Conservation (phyloP, 2,888 invertebrate genomes). For the Spicauda simplicius region DNA sequence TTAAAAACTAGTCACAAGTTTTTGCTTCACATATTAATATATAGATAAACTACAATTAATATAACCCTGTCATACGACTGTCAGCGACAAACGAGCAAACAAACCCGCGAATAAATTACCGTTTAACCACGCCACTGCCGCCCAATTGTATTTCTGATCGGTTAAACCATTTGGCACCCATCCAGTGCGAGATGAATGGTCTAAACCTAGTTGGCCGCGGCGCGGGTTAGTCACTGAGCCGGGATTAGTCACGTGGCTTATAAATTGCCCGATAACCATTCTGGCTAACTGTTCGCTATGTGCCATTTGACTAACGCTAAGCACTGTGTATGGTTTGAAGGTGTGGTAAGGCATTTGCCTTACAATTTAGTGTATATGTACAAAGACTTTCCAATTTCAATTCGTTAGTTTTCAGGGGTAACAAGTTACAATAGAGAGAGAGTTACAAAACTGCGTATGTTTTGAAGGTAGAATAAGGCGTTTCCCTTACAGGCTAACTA, state of each 20-base stretch:
- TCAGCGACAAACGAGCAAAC: constrained; percentile 17
- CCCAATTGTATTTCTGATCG: constrained; percentile 39
- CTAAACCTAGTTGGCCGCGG: constrained; percentile 37
- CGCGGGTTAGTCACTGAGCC: constrained; percentile 41
- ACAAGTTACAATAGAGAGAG: too few species aligned
- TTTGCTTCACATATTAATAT: too few species aligned
- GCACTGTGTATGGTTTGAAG: neutral
- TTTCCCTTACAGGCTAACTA: too few species aligned
- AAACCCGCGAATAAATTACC: constrained; percentile 32
- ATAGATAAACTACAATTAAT: neutral
- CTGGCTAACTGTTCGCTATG: constrained; percentile 3
- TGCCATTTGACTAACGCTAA: neutral
- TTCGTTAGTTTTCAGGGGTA: too few species aligned
- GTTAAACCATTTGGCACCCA: constrained; percentile 32
- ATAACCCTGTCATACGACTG: constrained; percentile 19
- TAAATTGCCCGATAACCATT: constrained; percentile 33
- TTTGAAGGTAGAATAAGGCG: too few species aligned
- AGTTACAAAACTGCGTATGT: too few species aligned
- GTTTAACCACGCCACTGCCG: constrained; percentile 34
- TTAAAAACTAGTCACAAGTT: too few species aligned
- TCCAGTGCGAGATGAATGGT: constrained; percentile 35
- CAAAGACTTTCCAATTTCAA: too few species aligned
- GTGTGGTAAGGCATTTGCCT: too few species aligned
- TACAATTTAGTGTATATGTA: too few species aligned
- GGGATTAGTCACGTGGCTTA: constrained; percentile 39